These are phyloP conservation scores for Bursaphelenchus mucronatus DNA, from an alignment of 1,140 invertebrate genomes.

Conservation along the genomic window DNA sequence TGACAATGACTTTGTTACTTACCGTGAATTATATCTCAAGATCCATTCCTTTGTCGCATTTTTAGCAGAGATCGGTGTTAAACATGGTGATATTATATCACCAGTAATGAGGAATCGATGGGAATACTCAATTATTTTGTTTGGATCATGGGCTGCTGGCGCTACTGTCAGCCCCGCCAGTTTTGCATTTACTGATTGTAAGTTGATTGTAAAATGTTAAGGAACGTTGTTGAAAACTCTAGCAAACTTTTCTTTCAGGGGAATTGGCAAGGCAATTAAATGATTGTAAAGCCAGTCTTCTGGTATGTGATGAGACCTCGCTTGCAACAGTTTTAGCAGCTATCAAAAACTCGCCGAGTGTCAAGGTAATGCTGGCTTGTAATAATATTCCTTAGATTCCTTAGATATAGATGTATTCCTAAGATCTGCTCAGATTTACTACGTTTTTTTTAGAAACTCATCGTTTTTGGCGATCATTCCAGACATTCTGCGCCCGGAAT, in stretches of 20 bases:
- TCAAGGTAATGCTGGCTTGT: slow-evolving; percentile 20
- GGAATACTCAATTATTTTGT: slow-evolving; percentile 20
- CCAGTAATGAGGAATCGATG: slow-evolving; percentile 13
- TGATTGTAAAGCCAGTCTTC: slow-evolving; percentile 68
- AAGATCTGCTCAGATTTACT: not conserved
- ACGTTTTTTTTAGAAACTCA: too few relatives aligned
- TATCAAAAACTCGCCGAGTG: slow-evolving; percentile 33
- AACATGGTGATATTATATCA: slow-evolving; percentile 12
- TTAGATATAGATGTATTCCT: not conserved
- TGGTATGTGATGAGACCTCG: slow-evolving; percentile 69
- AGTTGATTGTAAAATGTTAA: not conserved
- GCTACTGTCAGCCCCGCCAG: slow-evolving; percentile 9
- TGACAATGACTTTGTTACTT: slow-evolving; percentile 15
- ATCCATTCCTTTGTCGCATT: slow-evolving; percentile 14
- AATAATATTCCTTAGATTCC: not conserved
- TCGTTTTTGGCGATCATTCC: too few relatives aligned
- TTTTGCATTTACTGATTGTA: slow-evolving; percentile 23
- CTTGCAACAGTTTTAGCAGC: slow-evolving; percentile 65
- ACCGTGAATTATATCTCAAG: slow-evolving; percentile 7
- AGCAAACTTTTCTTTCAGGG: slow-evolving; percentile 61
- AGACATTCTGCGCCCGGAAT: too few relatives aligned
- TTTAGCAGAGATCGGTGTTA: slow-evolving; percentile 1
- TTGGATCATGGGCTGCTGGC: not conserved
- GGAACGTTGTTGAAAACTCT: not conserved
- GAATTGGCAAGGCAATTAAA: slow-evolving; percentile 72